Evolutionary conservation across 1,140 invertebrate species (phyloP).

Genomic region (Ladona fulva): DNA sequence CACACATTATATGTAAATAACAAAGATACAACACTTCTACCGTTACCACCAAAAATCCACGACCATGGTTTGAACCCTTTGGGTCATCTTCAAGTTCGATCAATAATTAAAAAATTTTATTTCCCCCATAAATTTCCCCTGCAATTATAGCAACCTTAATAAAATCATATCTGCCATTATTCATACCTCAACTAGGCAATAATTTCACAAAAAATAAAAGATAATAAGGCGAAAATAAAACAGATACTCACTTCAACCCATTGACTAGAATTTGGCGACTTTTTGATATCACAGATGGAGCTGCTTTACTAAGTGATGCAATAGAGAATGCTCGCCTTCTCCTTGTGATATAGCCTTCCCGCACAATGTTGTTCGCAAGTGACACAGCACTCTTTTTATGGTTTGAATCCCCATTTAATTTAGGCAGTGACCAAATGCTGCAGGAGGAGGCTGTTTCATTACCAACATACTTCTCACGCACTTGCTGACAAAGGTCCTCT

Average conservation of each 20-base stretch:
- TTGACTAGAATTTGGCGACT: constrained; percentile 9
- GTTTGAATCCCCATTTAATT: not conserved
- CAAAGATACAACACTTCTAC: no score
- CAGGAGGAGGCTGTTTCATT: not conserved
- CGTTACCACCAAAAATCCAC: no score
- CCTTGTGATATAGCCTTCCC: not conserved
- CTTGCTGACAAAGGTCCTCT: not conserved
- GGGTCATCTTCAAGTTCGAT: no score
- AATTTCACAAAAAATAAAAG: no score
- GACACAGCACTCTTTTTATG: not conserved
- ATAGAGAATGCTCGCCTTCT: not conserved
- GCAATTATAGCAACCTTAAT: no score
- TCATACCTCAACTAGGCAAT: no score
- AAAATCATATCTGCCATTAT: no score
- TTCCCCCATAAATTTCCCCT: no score
- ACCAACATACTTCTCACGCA: not conserved
- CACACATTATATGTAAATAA: no score
- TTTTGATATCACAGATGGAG: not conserved
- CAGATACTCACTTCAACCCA: not conserved
- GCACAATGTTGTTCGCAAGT: not conserved
- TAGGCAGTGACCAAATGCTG: not conserved
- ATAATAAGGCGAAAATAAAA: no score
- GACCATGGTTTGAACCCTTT: no score
- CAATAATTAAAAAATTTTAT: no score
- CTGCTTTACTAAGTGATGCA: not conserved